Base-by-base conservation (phyloP, 2,888 invertebrate genomes). In the Tridacna crocea region DNA sequence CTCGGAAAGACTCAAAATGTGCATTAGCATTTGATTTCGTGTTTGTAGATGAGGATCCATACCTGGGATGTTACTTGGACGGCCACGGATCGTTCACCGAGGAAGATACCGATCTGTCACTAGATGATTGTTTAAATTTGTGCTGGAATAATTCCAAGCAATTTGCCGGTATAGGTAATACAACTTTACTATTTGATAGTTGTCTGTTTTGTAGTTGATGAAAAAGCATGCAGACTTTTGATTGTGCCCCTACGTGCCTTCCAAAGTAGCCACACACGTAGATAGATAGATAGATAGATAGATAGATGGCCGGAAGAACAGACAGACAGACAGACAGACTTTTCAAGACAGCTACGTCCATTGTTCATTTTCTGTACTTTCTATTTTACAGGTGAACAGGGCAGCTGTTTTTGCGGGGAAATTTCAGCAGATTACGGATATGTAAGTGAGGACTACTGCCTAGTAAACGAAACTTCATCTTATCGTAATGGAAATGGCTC, bases 381-480 rank as follows among this genome's bases (percentile, higher is more conserved):
- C n/a, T 61, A 61, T 65, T 6, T 70, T 58, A 19, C 60, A 73
- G 73, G 46, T 19, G 58, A 58, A n/a, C n/a, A 19, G 48, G 61
- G 51, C 22, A 24, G 58, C 19, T 80, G 80, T 61, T 68, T 61
- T 22, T 80, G 80, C 61, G 80, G 80, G 17, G 26, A 66, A 12
- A 48, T 65, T n/a, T 65, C 60, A 36, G 60, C 63, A 36, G 47
- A 51, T 13, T 76, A 60, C 51, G 80, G 80, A 6, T 80, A 75
- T 70, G 76, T 80, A 6, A 48, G 58, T 10, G 77, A 80, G 2
- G 46, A 36, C 19, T 48, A 27, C 17, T 80, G 80, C 36, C 77
- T 77, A 1, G 26, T 58, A 19, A 46, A 60, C 22, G 58, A 15
- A 10, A 73, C 60, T 0, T 24, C 36, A 22, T 22, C 51, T 12